Conservation (phyloP, 2,888 invertebrate species). For the Epirrhoe alternata region DNA sequence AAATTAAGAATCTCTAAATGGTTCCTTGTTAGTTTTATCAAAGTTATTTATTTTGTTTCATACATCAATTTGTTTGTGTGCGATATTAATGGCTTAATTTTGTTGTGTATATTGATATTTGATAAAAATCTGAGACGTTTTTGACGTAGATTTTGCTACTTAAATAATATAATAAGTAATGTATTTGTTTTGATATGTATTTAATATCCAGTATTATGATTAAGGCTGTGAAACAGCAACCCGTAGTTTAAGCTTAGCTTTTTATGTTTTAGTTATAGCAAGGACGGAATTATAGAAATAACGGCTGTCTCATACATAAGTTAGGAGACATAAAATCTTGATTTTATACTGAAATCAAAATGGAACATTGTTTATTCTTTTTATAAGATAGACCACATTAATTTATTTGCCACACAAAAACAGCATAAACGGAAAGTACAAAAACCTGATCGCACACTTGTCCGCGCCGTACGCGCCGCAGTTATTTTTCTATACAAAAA, state of each 20-base stretch:
- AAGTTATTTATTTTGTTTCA: slow-evolving; percentile 46
- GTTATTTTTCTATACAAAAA: too few relatives aligned
- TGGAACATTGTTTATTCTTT: too few relatives aligned
- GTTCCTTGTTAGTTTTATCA: slow-evolving; percentile 43
- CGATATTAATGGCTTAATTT: background rate
- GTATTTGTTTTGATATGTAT: background rate
- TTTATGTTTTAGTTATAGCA: slow-evolving; percentile 1
- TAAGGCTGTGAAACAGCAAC: slow-evolving; percentile 47
- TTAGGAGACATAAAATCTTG: too few relatives aligned
- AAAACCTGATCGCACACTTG: too few relatives aligned
- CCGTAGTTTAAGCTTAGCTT: slow-evolving; percentile 6
- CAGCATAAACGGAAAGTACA: too few relatives aligned
- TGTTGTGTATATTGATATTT: background rate
- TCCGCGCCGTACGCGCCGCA: too few relatives aligned
- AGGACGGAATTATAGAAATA: too few relatives aligned
- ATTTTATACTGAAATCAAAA: too few relatives aligned
- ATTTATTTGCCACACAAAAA: too few relatives aligned
- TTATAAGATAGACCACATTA: too few relatives aligned
- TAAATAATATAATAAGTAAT: background rate
- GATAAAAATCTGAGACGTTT: too few relatives aligned
- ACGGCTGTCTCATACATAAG: too few relatives aligned
- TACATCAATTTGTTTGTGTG: background rate
- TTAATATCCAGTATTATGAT: slow-evolving; percentile 33
- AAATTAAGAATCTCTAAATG: slow-evolving; percentile 29
- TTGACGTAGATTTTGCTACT: background rate